Percentiles rank a stretch among this genome's conserved stretches.
These are phyloP conservation scores for Philaethria dido DNA, from an alignment of 2,888 invertebrate genomes.

Conservation along the genomic window DNA sequence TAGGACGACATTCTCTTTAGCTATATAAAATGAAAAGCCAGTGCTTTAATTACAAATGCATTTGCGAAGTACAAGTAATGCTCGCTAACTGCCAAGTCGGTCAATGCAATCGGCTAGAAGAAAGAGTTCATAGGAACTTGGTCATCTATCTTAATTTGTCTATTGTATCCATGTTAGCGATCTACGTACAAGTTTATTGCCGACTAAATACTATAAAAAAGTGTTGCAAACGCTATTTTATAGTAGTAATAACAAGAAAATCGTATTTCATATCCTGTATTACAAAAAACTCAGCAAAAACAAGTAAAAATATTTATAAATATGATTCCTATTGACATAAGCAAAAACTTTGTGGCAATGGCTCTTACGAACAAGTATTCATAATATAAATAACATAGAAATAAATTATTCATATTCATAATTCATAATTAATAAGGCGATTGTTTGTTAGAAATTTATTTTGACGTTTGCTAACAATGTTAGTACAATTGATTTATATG, in stretches of 20 bases:
- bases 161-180: slow-evolving; percentile 26
- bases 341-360: slow-evolving; percentile 10
- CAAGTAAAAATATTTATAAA: slow-evolving; percentile 9
- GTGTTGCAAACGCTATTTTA: too few species aligned
- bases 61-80: slow-evolving; percentile 58
- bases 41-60: slow-evolving; percentile 64
- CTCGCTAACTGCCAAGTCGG: slow-evolving; percentile 56
- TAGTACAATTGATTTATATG: not conserved
- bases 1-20: slow-evolving; percentile 61
- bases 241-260: too few species aligned
- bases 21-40: slow-evolving; percentile 65
- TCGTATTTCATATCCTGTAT: slow-evolving; percentile 13
- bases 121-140: slow-evolving; percentile 47
- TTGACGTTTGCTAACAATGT: not conserved
- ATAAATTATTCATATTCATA: slow-evolving; percentile 6
- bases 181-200: not conserved
- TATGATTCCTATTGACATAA: slow-evolving; percentile 3
- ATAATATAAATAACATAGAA: slow-evolving; percentile 1
- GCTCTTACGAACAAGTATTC: slow-evolving; percentile 10
- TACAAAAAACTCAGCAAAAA: not conserved
- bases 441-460: slow-evolving; percentile 3
- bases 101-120: slow-evolving; percentile 56
- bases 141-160: slow-evolving; percentile 40
- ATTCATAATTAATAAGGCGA: not conserved
- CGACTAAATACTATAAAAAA: not conserved